Conservation (phyloP, 2,113 vertebrate genomes). For the Notechis scutatus region DNA sequence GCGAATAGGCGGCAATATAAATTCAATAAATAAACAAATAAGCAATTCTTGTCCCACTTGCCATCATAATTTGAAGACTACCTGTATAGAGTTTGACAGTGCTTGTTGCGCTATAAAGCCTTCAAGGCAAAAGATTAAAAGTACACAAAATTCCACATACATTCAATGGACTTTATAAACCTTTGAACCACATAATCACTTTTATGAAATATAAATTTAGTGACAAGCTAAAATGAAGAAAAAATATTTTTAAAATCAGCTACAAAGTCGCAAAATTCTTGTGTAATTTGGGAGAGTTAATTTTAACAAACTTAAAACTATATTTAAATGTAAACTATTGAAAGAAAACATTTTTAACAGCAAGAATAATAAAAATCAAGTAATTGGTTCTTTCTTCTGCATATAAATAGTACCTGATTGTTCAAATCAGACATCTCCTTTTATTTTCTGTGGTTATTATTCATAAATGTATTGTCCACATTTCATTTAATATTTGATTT, state of each 20-base stretch:
- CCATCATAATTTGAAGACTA: background rate
- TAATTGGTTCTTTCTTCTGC: conserved; percentile 28
- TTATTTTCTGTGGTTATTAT: conserved; percentile 49
- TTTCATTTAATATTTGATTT: conserved; percentile 48
- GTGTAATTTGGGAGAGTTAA: conserved; percentile 33
- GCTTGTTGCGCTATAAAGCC: conserved; percentile 33
- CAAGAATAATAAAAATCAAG: conserved; percentile 52
- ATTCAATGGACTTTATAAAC: conserved; percentile 60
- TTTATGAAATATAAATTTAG: conserved; percentile 59
- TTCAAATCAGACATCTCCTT: conserved; percentile 52
- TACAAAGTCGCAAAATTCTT: conserved; percentile 33
- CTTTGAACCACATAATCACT: conserved; percentile 66
- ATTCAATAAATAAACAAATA: no score
- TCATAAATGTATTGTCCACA: conserved; percentile 52
- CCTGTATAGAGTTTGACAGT: conserved; percentile 22
- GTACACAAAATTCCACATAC: conserved; percentile 49
- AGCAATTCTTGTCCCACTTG: background rate
- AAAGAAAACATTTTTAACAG: conserved; percentile 53
- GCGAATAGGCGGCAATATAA: no score
- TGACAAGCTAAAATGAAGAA: conserved; percentile 54
- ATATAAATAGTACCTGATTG: conserved; percentile 53
- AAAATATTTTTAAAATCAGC: conserved; percentile 49
- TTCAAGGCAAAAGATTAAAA: conserved; percentile 56
- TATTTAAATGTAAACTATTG: conserved; percentile 36
- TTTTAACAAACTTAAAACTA: conserved; percentile 32